Conservation (phyloP, 2,888 invertebrate species). For the Panzeria rudis region DNA sequence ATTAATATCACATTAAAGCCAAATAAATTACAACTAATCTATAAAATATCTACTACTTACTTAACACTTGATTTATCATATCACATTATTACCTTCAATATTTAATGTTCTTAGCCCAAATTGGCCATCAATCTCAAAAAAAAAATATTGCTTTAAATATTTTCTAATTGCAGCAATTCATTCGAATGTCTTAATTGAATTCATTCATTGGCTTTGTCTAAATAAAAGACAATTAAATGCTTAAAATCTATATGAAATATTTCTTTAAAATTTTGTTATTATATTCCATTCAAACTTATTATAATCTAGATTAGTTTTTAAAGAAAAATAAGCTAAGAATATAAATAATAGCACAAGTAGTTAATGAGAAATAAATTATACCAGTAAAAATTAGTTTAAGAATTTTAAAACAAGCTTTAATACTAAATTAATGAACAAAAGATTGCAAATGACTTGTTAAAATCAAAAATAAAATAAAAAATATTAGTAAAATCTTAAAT, state of each 20-base stretch:
- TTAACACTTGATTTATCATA: neutral
- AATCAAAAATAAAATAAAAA: conserved; percentile 10
- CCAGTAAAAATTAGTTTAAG: conserved; percentile 21
- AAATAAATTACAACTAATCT: neutral
- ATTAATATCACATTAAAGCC: too few relatives aligned
- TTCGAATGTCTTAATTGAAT: conserved; percentile 35
- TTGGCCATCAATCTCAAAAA: conserved; percentile 19
- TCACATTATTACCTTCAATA: neutral
- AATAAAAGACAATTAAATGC: conserved; percentile 20
- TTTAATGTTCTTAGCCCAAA: neutral
- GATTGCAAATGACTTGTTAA: conserved; percentile 56
- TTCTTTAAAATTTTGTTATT: neutral
- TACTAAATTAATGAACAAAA: conserved; percentile 44
- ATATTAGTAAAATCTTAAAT: conserved; percentile 40
- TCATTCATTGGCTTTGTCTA: conserved; percentile 23
- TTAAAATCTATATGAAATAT: conserved; percentile 2
- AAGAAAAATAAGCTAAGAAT: neutral
- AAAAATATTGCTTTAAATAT: conserved; percentile 16
- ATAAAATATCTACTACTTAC: neutral
- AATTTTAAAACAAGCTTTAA: conserved; percentile 28
- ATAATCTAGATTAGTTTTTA: conserved; percentile 36
- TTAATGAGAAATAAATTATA: conserved; percentile 54
- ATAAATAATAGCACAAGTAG: conserved; percentile 27
- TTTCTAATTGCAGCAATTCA: conserved; percentile 37
- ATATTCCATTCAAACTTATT: neutral